Evolutionary conservation across 2,113 vertebrate genomes (phyloP).

Genomic region (Corapipo altera): DNA sequence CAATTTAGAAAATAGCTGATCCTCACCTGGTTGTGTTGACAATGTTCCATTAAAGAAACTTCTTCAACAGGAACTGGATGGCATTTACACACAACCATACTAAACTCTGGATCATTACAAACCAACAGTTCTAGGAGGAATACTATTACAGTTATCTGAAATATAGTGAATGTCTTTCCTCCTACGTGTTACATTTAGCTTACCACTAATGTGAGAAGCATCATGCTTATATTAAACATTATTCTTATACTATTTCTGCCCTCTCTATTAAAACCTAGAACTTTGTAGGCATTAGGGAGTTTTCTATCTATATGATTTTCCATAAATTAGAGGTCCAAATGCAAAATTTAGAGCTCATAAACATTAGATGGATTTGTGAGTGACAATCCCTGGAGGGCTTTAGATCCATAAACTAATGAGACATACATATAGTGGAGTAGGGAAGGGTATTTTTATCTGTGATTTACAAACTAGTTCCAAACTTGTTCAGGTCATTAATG

Average conservation of each 20-base stretch:
- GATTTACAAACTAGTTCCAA: conserved; percentile 46
- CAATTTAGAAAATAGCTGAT: neutral
- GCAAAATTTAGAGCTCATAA: conserved; percentile 65
- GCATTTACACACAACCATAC: neutral
- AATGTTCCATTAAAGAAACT: neutral
- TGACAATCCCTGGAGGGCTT: conserved; percentile 72
- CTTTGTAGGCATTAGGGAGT: conserved; percentile 65
- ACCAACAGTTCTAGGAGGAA: neutral
- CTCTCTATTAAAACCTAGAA: conserved; percentile 50
- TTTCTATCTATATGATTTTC: conserved; percentile 55
- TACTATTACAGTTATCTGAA: neutral
- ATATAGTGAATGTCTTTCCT: neutral
- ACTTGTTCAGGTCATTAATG: conserved; percentile 55
- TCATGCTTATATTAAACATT: conserved; percentile 52
- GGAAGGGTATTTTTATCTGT: conserved; percentile 63
- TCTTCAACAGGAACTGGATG: neutral
- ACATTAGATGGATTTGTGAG: conserved; percentile 65
- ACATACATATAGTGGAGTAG: conserved; percentile 60
- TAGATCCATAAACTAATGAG: conserved; percentile 68
- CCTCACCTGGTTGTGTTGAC: neutral
- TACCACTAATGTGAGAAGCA: conserved; percentile 35
- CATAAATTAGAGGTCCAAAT: conserved; percentile 67
- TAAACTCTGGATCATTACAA: neutral
- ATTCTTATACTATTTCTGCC: conserved; percentile 43
- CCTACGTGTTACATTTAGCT: neutral